These are phyloP conservation scores for Morpho achilles DNA, from an alignment of 2,888 invertebrate genomes.

Conservation along the genomic window DNA sequence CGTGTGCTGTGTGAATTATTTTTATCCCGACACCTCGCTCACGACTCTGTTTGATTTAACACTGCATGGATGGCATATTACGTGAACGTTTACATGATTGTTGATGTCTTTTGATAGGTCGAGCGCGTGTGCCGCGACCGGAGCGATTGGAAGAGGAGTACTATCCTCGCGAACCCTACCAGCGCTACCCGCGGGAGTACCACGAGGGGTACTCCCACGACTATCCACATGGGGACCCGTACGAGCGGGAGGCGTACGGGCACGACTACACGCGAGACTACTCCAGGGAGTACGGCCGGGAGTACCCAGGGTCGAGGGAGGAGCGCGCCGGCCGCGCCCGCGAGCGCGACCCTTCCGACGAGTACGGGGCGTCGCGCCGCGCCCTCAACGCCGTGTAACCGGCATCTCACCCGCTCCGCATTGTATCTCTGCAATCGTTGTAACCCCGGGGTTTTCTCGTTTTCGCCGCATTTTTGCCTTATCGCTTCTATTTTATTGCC, in stretches of 20 bases:
- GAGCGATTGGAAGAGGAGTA: conserved; percentile 80
- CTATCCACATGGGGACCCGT: conserved; percentile 44
- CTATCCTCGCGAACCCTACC: conserved; percentile 40
- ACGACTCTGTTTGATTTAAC: background rate
- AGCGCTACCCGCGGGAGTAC: conserved; percentile 37
- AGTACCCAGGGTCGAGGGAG: conserved; percentile 63
- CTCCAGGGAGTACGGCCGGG: conserved; percentile 67
- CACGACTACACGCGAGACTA: conserved; percentile 60
- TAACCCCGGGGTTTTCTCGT: conserved; percentile 2
- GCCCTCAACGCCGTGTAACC: conserved; percentile 84
- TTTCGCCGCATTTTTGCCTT: conserved; percentile 11
- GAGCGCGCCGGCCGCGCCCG: conserved; percentile 62
- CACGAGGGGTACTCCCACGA: conserved; percentile 57
- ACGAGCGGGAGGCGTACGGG: conserved; percentile 59
- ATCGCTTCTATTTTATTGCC: conserved; percentile 22
- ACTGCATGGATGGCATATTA: background rate
- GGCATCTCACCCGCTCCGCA: conserved; percentile 16
- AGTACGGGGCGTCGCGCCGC: conserved; percentile 82
- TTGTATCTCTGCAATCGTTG: conserved; percentile 12
- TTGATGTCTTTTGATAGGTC: conserved; percentile 39
- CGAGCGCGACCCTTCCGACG: conserved; percentile 67
- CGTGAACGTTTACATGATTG: background rate
- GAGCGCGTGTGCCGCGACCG: conserved; percentile 71
- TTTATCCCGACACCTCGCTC: conserved; percentile 2
- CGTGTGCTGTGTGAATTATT: conserved; percentile 36